A percentile compares a stretch with the other conserved stretches of the same genome.
These are phyloP conservation scores for Cephus pulcher DNA, from an alignment of 2,888 invertebrate species.

Conservation along the genomic window DNA sequence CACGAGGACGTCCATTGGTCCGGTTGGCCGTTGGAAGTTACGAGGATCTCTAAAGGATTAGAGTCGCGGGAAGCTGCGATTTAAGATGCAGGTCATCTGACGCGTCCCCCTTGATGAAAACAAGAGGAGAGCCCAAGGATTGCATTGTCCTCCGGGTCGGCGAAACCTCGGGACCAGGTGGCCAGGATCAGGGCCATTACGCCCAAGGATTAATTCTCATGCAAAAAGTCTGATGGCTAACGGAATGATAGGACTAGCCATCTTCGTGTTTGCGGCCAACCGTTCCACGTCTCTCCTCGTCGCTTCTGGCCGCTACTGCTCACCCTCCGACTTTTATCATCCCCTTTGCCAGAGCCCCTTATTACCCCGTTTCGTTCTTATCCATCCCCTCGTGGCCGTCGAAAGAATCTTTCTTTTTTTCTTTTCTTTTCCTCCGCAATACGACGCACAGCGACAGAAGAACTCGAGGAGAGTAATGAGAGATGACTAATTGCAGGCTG, in stretches of 20 bases:
- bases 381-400: not conserved
- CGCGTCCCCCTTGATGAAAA: constrained; percentile 40
- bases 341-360: not conserved
- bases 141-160: constrained; percentile 49
- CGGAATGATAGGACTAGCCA: constrained; percentile 28
- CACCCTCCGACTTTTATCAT: not conserved
- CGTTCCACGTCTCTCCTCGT: not conserved
- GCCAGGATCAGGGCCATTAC: constrained; percentile 56
- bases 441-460: not conserved
- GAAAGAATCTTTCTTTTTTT: not conserved
- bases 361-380: not conserved
- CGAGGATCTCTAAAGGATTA: not conserved
- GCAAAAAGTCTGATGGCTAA: constrained; percentile 57
- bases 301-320: not conserved
- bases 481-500: not conserved
- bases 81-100: constrained; percentile 49
- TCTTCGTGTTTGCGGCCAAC: not conserved
- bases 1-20: not conserved
- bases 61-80: constrained; percentile 32
- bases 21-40: not conserved
- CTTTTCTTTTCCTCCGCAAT: not conserved
- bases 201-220: constrained; percentile 57
- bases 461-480: not conserved
- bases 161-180: constrained; percentile 49
- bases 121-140: constrained; percentile 32